Evolutionary conservation across 2,113 vertebrate species (phyloP), one percentile per base, ranked within the genome.

Genomic region (Chiloscyllium plagiosum): DNA sequence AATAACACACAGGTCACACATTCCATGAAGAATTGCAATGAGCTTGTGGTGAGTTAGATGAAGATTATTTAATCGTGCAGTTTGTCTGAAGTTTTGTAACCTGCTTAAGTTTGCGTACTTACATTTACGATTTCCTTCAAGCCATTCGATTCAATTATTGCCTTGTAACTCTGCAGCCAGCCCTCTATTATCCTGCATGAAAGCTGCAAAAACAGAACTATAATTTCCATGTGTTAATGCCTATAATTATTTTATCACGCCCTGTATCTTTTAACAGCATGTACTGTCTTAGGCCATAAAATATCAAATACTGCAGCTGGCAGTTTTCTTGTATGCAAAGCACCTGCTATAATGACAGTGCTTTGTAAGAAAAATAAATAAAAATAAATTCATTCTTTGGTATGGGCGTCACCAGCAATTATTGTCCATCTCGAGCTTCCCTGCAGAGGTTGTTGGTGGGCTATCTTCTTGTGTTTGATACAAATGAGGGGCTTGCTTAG

Each of bases 161-260:
- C 42, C 69, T 52, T 72, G 69, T 15, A 76, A 72, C 94, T 95
- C 26, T 69, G 15, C 26, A 29, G 12, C 94, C 94, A 72, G 37
- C 65, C 47, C 37, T 52, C 68, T 95, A 29, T 90, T 19, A 72
- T 72, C 69, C 94, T 93, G 61, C 56, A 68, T 66, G 61, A 93
- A 93, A 93, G 33, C 89, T 66, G 61, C 61, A 93, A 70, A 70
- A 70, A 17, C 69, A 94, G 29, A 95, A 50, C 94, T 52, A 37
- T 72, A 50, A 70, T 72, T 72, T 95, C 94, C 94, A 72, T 50
- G 93, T 70, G 93, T 94, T 94, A 69, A 94, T 94, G 69, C 17
- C 94, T 95, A 26, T 70, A 72, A 95, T 95, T 95, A 95, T 95
- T 95, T 76, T 93, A 93, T 93, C 89, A 66, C 56, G n/a, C 89